Conservation (phyloP, 2,888 invertebrate species). For the Mythimna pallens region DNA sequence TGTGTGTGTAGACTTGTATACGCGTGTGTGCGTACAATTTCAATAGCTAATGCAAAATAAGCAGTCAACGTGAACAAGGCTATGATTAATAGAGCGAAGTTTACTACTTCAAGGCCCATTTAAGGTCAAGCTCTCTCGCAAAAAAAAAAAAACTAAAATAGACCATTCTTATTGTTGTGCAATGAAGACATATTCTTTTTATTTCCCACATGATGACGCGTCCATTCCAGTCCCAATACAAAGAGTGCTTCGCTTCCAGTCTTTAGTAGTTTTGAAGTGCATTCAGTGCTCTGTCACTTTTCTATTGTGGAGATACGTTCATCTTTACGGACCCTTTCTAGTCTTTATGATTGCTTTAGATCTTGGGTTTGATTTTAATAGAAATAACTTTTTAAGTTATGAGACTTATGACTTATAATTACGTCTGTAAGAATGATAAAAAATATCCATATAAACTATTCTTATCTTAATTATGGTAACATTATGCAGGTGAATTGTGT, state of each 20-base stretch:
- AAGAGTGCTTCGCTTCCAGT: slow-evolving; percentile 59
- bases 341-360: slow-evolving; percentile 49
- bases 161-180: slow-evolving; percentile 46
- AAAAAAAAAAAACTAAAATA: slow-evolving; percentile 35
- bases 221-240: slow-evolving; percentile 55
- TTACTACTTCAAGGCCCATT: slow-evolving; percentile 44
- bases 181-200: slow-evolving; percentile 59
- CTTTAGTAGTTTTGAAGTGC: slow-evolving; percentile 65
- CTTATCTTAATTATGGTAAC: background rate
- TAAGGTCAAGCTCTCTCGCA: slow-evolving; percentile 20
- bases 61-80: slow-evolving; percentile 38
- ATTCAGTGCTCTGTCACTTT: slow-evolving; percentile 56
- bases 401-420: background rate
- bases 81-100: slow-evolving; percentile 57
- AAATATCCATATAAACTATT: background rate
- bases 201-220: slow-evolving; percentile 55
- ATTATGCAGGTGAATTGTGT: slow-evolving; percentile 16
- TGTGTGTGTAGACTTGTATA: slow-evolving; percentile 20
- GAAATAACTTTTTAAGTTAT: background rate
- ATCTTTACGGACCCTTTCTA: slow-evolving; percentile 48
- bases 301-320: slow-evolving; percentile 43
- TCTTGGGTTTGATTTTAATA: slow-evolving; percentile 38
- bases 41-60: slow-evolving; percentile 50
- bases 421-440: background rate
- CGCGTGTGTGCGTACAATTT: slow-evolving; percentile 15